Evolutionary conservation across 1,140 invertebrate species (phyloP), one percentile per base, ranked within the genome.

Genomic region (Mercenaria mercenaria): DNA sequence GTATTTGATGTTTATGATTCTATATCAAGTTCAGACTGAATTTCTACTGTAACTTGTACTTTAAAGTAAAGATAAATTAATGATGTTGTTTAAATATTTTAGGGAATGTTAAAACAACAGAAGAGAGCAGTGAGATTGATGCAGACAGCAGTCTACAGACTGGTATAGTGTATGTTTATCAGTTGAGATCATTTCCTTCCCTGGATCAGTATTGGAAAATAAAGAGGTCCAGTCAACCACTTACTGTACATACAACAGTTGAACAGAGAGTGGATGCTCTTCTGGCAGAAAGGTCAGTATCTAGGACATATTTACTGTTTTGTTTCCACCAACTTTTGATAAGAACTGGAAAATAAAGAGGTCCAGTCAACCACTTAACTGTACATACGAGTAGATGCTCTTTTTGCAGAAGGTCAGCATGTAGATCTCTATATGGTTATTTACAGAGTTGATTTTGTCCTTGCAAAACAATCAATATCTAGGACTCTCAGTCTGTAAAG

Each of bases 381-480:
- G 91, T 94, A 20, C 93, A 93, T 74, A 92, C 89, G 95, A 34
- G 83, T 95, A 0, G 91, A 92, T 39, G 85, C 92, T 64, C 67
- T 95, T n/a, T 85, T 95, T 69, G 90, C 89, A 72, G 90, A 64
- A 95, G 95, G 95, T 94, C 79, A 26, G 76, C 47, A 20, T n/a
- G 74, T 37, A 4, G 90, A 93, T 11, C 93, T 92, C 56, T 91
- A 84, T 23, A 94, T 92, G 26, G 67, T 92, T 3, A 92, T 94
- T 15, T 84, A 93, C 23, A 72, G 94, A 29, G 79, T 95, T 1
- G 90, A 91, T 34, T 84, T 92, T 50, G 10, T 95, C 26, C 86
- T 95, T 77, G 91, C 88, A 72, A 87, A 94, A 59, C 10, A 20
- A 20, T 50, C 10, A 11, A 20, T 50, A 50, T 50, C 10, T 50